A percentile compares a stretch with the other conserved stretches of the same genome.
phyloP scores from a whole-genome alignment of 2,888 invertebrate genomes.

The Caprella mutica region DNA sequence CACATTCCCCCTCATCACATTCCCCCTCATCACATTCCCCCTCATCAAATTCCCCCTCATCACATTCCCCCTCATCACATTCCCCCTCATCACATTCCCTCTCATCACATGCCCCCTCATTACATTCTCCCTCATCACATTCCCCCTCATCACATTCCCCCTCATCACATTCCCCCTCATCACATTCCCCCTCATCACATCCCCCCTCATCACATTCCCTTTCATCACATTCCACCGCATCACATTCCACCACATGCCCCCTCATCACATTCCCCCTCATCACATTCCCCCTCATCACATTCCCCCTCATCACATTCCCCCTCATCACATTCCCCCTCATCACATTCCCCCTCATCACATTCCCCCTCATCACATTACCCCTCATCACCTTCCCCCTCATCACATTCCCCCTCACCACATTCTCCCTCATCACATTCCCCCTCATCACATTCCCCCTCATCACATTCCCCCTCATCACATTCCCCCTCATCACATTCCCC shows the following conservation, averaged over 20 bases:
- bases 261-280: too few species aligned
- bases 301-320: background rate
- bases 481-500: background rate
- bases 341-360: background rate
- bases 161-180: too few species aligned
- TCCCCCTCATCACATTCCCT: background rate
- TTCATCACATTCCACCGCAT: too few species aligned
- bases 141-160: too few species aligned
- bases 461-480: too few species aligned
- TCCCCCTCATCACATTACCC: background rate
- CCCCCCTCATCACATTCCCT: too few species aligned
- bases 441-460: too few species aligned
- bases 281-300: too few species aligned
- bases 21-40: too few species aligned
- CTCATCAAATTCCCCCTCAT: too few species aligned
- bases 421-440: too few species aligned
- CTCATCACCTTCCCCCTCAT: background rate
- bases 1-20: too few species aligned
- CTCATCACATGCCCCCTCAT: slow-evolving; percentile 1
- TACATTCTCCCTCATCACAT: slow-evolving; percentile 2
- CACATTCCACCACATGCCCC: background rate
- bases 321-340: background rate
- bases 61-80: background rate
- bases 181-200: background rate
- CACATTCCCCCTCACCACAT: background rate